A percentile compares a stretch with the other conserved stretches of the same genome.
Conservation (phyloP, 2,888 invertebrate genomes). For the Sarcophaga variegata region DNA sequence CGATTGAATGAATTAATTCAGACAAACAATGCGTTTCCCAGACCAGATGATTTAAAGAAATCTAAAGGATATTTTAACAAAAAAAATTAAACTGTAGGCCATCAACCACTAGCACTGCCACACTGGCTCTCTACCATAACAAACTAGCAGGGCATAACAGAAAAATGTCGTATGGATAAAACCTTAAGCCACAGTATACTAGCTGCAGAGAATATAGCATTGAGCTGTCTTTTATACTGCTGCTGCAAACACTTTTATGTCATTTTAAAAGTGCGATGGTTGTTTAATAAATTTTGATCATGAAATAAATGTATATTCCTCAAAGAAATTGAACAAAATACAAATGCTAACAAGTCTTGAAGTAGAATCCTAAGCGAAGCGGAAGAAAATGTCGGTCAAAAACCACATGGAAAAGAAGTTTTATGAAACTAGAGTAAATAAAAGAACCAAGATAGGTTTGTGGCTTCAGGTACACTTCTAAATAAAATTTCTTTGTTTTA, state of each 20-base stretch:
- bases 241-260: conserved; percentile 2
- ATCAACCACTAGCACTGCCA: conserved; percentile 53
- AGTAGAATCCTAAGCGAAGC: too few relatives aligned
- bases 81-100: conserved; percentile 32
- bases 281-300: background rate
- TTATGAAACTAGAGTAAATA: too few relatives aligned
- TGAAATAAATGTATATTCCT: too few relatives aligned
- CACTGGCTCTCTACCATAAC: conserved; percentile 14
- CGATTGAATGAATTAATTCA: background rate
- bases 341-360: too few relatives aligned
- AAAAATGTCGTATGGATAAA: conserved; percentile 14
- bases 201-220: conserved; percentile 5
- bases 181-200: conserved; percentile 25
- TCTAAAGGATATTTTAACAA: conserved; percentile 35
- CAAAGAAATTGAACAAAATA: too few relatives aligned
- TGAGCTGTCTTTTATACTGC: conserved; percentile 34
- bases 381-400: too few relatives aligned
- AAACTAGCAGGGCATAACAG: conserved; percentile 23
- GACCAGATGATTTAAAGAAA: conserved; percentile 53
- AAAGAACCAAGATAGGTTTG: too few relatives aligned
- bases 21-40: conserved; percentile 53
- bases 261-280: conserved; percentile 15
- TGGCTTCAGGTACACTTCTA: too few relatives aligned
- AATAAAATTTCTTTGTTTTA: too few relatives aligned
- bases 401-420: too few relatives aligned